Evolutionary conservation across 2,797 vertebrate genomes (phyloP), one percentile per base, ranked within the genome.

Genomic region (Picus viridis): DNA sequence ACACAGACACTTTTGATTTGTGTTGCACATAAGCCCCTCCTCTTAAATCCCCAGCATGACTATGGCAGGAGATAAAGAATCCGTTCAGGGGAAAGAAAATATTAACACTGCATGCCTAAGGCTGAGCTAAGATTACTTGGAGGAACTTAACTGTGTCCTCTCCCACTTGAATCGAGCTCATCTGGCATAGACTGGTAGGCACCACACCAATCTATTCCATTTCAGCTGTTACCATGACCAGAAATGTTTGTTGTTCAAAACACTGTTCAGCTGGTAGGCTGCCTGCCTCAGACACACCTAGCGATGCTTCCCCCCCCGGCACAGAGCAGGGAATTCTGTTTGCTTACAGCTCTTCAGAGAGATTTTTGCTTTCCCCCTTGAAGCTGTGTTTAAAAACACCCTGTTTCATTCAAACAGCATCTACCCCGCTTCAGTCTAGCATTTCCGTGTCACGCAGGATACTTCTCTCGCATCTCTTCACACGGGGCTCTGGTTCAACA

Each of bases 191-290:
- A 76, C 32, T 47, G 58, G 51, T 59, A 72, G 26, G 43, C 8
- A 51, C 7, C 17, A n/a, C 24, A 63, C 73, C 75, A 88, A 83
- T 54, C 74, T 32, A 75, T 59, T 83, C 73, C 67, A 26, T 81
- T 75, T 70, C 47, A 67, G 61, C 49, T 73, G 91, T 92, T 83
- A 67, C 91, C 75, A 88, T 51, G 65, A 89, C 39, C 47, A 87
- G 65, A 17, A 43, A 22, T 83, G 67, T 91, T 75, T 95, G 83
- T 76, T 94, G 72, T 72, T 65, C 64, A 71, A 77, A 95, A 89
- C 81, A 85, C 2, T 59, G 36, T 65, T 47, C 41, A 69, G 5
- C 41, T 32, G 51, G 36, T 39, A 27, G 12, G 13, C 6, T 8
- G 34, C 61, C 57, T 69, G 62, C 49, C 39, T 81, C 67, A 75